Percentiles rank a stretch among this genome's conserved stretches.
Evolutionary conservation across 23 tunicate genomes (phyloP).

Genomic region (Halocynthia roretzi): DNA sequence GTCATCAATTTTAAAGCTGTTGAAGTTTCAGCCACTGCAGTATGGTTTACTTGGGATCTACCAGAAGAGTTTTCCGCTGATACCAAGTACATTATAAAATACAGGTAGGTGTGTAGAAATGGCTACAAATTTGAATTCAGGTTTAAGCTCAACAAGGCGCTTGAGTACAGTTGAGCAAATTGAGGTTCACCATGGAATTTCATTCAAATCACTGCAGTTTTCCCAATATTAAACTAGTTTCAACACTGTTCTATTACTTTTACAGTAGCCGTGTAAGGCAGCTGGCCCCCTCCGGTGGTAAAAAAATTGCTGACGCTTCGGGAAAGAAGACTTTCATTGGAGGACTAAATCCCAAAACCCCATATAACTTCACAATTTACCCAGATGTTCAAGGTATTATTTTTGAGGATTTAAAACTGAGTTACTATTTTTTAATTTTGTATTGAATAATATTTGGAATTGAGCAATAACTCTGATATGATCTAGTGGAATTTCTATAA

Average conservation of each 20-base stretch:
- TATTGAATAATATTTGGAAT: too few species aligned
- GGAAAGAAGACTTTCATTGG: background rate
- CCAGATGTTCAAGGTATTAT: background rate
- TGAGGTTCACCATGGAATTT: too few species aligned
- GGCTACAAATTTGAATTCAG: too few species aligned
- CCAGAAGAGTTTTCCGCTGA: conserved; percentile 29
- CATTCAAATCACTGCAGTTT: too few species aligned
- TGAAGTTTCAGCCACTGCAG: conserved; percentile 54
- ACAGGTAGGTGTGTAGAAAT: conserved; percentile 18
- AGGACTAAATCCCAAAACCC: conserved; percentile 24
- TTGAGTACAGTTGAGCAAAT: too few species aligned
- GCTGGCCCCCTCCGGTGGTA: background rate
- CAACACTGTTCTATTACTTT: background rate
- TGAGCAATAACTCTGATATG: too few species aligned
- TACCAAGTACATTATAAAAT: conserved; percentile 30
- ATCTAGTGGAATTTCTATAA: too few species aligned
- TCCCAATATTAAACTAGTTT: too few species aligned
- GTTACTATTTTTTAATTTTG: too few species aligned
- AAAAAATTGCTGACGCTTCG: background rate
- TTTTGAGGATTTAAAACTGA: background rate
- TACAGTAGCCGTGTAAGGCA: background rate
- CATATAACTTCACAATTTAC: conserved; percentile 57
- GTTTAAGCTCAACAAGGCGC: too few species aligned
- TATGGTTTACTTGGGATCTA: conserved; percentile 64
- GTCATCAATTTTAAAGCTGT: conserved; percentile 22